Conservation (phyloP, 2,888 invertebrate genomes). For the Parnassius orleans region DNA sequence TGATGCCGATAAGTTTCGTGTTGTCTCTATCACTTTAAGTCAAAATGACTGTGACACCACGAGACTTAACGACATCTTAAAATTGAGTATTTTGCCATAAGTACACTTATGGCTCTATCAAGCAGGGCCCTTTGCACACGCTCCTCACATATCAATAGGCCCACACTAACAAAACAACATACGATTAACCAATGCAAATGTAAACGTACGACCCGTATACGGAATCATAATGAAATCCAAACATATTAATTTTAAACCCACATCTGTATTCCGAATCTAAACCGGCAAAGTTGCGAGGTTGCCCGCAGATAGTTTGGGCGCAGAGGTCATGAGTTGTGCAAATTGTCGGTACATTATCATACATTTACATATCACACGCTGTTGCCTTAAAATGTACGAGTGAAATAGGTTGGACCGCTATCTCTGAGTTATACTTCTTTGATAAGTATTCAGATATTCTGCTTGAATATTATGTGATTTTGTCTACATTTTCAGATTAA, state of each 20-base stretch:
- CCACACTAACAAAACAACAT: conserved; percentile 1
- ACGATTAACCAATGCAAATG: conserved; percentile 24
- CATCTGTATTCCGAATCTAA: conserved; percentile 60
- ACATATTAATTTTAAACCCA: conserved; percentile 73
- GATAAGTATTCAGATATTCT: conserved; percentile 26
- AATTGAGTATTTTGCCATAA: no score
- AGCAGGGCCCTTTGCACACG: no score
- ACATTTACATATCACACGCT: conserved; percentile 66
- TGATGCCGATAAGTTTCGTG: no score
- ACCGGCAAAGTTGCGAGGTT: conserved; percentile 55
- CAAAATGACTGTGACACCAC: no score
- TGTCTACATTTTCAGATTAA: conserved; percentile 7
- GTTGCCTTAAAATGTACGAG: conserved; percentile 30
- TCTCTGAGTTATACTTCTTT: conserved; percentile 22
- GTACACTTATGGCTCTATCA: no score
- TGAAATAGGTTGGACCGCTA: conserved; percentile 11
- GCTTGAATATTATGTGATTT: conserved; percentile 24
- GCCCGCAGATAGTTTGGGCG: conserved; percentile 49
- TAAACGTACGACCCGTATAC: conserved; percentile 4
- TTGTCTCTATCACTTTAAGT: no score
- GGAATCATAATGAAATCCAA: conserved; percentile 60
- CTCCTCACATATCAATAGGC: no score
- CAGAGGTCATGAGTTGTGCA: conserved; percentile 59
- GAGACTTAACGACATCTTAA: no score
- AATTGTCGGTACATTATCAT: conserved; percentile 46